Base-by-base conservation (phyloP, 2,888 invertebrate genomes). In the Spilosoma lubricipeda region DNA sequence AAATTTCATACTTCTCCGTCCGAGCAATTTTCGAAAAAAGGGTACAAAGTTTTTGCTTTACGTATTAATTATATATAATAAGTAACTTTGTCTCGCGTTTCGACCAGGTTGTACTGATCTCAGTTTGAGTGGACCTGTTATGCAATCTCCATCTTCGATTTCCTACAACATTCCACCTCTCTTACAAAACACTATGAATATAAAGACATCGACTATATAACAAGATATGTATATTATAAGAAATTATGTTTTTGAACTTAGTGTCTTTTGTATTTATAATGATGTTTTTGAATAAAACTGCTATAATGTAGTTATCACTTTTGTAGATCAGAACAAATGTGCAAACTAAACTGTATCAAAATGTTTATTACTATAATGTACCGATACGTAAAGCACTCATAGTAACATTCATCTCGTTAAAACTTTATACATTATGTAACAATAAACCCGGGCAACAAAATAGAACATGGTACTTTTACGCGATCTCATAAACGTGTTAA, bases 391-490 rank as follows among this genome's bases (percentile, higher is more conserved):
- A 65, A 69, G 69, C 75, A 78, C 72, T 80, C 75, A 77, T 80
- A 71, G 69, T 18, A 45, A 42, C 72, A 72, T 64, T 66, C 66
- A 77, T 78, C 74, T 75, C 74, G 79, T 76, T 80, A 74, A 80
- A 77, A 69, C 71, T 67, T 75, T 36, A 13, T 63, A n/a, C 30
- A 56, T 67, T 33, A 81, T 77, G 81, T 75, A 70, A 74, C 75
- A 83, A 85, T 87, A 89, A 86, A 84, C 79, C 83, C 80, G 23
- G 78, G 85, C 84, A 87, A 89, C 88, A 88, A 87, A 89, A 88
- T 89, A 85, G 82, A 80, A 88, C 82, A 82, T 82, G 80, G 82
- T 85, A 89, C 86, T 89, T 93, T 94, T 93, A 93, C 87, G 90
- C 87, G 88, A 82, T 84, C 79, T 90, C 93, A 90, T 93, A 92